Evolutionary conservation across 2,797 vertebrate genomes (phyloP).

Genomic region (Hydrophis major): DNA sequence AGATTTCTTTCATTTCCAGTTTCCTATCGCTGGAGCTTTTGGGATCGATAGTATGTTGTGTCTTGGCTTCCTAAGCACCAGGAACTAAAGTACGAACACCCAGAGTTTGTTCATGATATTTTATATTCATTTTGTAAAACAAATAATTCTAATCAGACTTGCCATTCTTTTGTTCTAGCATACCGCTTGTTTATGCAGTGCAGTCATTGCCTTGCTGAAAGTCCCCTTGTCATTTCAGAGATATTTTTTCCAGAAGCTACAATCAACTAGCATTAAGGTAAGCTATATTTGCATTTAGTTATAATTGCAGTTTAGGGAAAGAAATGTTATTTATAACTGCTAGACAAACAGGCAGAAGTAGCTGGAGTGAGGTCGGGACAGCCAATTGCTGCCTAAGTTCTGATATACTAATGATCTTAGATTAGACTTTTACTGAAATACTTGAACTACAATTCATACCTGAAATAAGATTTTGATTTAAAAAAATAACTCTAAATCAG

Average conservation of each 20-base stretch:
- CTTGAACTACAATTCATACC: neutral
- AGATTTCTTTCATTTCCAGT: neutral
- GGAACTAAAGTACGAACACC: slow-evolving; percentile 2
- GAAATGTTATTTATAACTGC: neutral
- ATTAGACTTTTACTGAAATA: neutral
- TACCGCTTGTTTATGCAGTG: slow-evolving; percentile 92
- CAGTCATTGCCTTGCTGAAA: slow-evolving; percentile 91
- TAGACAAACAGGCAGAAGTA: neutral
- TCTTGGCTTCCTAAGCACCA: neutral
- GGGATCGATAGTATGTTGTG: neutral
- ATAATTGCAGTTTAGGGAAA: neutral
- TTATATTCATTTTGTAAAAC: neutral
- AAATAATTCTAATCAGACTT: slow-evolving; percentile 33
- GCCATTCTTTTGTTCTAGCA: slow-evolving; percentile 75
- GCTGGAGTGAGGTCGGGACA: neutral
- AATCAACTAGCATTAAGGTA: slow-evolving; percentile 98
- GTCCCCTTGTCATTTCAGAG: slow-evolving; percentile 96
- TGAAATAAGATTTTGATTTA: neutral
- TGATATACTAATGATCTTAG: neutral
- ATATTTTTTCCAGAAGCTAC: slow-evolving; percentile 98
- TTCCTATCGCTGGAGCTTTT: neutral
- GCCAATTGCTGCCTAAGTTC: neutral
- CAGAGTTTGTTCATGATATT: neutral
- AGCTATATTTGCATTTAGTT: slow-evolving; percentile 20
- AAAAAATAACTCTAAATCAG: neutral